Evolutionary conservation across 2,797 vertebrate species (phyloP).

Genomic region (Semaprochilodus insignis): DNA sequence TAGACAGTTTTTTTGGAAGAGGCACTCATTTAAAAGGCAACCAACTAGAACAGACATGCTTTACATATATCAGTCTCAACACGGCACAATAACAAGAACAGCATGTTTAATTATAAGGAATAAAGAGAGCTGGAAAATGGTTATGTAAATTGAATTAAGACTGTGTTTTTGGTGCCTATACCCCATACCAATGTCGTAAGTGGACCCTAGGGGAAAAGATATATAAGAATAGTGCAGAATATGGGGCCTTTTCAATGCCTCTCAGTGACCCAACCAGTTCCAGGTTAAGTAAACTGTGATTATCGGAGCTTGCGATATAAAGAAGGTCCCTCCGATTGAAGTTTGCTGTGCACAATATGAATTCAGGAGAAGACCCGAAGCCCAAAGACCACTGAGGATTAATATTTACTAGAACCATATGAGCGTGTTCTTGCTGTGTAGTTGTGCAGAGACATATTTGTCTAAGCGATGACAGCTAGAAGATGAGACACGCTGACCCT

Average conservation of each 20-base stretch:
- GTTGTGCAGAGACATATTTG: constrained; percentile 49
- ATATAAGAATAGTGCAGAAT: neutral
- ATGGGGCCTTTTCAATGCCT: neutral
- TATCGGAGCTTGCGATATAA: constrained; percentile 18
- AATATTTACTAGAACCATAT: constrained; percentile 48
- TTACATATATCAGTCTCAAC: neutral
- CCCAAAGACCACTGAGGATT: constrained; percentile 28
- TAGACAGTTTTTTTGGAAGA: neutral
- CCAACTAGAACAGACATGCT: neutral
- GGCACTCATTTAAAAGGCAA: neutral
- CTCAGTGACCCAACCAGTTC: constrained; percentile 20
- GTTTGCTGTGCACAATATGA: constrained; percentile 4
- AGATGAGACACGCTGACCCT: constrained; percentile 52
- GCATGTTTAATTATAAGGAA: neutral
- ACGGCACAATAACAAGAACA: neutral
- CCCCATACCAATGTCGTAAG: neutral
- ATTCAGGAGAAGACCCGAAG: constrained; percentile 20
- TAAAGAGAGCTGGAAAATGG: neutral
- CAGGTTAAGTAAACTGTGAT: constrained; percentile 27
- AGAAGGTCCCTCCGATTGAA: constrained; percentile 2
- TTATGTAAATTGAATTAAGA: neutral
- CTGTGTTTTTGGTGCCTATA: neutral
- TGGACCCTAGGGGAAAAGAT: neutral
- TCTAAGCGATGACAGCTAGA: constrained; percentile 48
- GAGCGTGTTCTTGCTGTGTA: constrained; percentile 32